Conservation (phyloP, 2,888 invertebrate species). For the Dryomyza anilis region DNA sequence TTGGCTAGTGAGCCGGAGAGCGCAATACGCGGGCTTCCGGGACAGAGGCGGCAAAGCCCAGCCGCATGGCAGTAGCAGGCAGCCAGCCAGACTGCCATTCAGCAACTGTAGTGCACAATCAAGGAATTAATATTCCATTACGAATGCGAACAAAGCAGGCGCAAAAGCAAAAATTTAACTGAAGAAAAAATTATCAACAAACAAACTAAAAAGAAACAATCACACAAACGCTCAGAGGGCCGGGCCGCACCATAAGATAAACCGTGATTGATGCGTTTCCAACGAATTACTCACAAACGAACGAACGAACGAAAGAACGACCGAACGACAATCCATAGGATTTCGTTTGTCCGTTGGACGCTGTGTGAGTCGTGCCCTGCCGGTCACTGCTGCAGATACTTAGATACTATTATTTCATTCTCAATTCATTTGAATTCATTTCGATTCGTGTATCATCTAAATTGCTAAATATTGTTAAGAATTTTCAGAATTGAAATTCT, state of each 20-base stretch:
- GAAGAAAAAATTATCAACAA: neutral
- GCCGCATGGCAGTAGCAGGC: neutral
- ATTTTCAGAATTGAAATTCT: neutral
- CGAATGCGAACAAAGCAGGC: neutral
- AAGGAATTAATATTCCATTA: conserved; percentile 15
- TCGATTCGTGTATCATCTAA: neutral
- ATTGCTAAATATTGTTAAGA: conserved; percentile 5
- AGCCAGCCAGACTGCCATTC: neutral
- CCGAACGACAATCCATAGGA: too few species aligned
- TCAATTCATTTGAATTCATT: conserved; percentile 1
- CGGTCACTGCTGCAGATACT: neutral
- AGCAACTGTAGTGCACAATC: conserved; percentile 7
- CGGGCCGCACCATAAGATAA: neutral
- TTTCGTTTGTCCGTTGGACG: too few species aligned
- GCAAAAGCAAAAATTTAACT: too few species aligned
- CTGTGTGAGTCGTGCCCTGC: neutral
- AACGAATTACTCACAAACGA: conserved; percentile 9
- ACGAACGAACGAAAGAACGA: too few species aligned
- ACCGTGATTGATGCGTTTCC: conserved; percentile 22
- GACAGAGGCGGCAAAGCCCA: neutral
- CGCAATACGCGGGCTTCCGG: neutral
- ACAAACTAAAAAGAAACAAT: neutral
- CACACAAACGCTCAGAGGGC: neutral
- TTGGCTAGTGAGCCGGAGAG: too few species aligned
- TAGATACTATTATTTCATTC: neutral